Conservation (phyloP, 2,113 vertebrate genomes). For the Saccopteryx bilineata region DNA sequence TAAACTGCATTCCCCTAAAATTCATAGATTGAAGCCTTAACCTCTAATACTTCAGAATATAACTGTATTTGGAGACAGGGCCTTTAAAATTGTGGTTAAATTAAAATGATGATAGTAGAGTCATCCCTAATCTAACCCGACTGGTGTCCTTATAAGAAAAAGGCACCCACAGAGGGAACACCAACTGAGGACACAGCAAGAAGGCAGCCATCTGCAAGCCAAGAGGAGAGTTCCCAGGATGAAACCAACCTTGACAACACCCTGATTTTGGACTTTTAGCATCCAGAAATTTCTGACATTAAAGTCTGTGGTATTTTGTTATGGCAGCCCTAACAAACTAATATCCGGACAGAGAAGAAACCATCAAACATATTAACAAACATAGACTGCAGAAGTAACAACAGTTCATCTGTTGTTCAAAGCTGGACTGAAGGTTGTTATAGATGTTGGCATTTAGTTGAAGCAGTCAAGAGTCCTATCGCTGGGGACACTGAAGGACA, state of each 20-base stretch:
- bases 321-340: background rate
- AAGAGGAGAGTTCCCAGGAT: background rate
- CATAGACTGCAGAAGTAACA: background rate
- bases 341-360: background rate
- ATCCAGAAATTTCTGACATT: constrained; percentile 2
- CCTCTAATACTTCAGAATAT: background rate
- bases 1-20: background rate
- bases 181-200: background rate
- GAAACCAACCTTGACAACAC: background rate
- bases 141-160: background rate
- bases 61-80: background rate
- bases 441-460: background rate
- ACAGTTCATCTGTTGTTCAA: background rate
- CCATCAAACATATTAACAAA: background rate
- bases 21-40: background rate
- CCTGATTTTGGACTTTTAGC: background rate
- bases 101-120: background rate
- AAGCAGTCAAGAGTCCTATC: background rate
- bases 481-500: background rate
- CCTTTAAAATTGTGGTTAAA: background rate
- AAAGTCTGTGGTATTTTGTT: background rate
- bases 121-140: background rate
- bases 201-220: background rate
- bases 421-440: background rate
- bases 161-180: background rate